Percentiles rank a stretch among this genome's conserved stretches.
Conservation (phyloP, 2,113 vertebrate species). For the Oceanites oceanicus region DNA sequence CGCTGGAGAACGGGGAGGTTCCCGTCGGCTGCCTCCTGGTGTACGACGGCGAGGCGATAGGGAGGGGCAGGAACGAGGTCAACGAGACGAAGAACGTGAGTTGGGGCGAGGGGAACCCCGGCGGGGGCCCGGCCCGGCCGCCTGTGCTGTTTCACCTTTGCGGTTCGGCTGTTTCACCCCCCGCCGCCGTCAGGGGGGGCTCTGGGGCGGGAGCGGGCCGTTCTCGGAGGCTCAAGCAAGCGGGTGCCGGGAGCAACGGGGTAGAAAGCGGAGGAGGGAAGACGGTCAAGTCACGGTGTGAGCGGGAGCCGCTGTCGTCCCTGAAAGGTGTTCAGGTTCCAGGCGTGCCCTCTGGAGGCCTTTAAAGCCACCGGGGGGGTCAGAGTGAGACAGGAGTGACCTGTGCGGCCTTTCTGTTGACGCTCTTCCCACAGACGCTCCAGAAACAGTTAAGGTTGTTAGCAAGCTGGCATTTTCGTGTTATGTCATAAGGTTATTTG, state of each 20-base stretch:
- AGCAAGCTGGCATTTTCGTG: rapidly evolving
- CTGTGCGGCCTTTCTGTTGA: background rate
- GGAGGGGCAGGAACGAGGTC: constrained; percentile 89
- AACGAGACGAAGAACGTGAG: constrained; percentile 95
- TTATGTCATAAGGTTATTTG: too few relatives aligned
- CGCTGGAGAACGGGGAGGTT: constrained; percentile 87
- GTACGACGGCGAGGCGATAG: constrained; percentile 79
- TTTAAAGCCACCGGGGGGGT: background rate
- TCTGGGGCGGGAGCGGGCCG: rapidly evolving
- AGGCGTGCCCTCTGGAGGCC: too few relatives aligned
- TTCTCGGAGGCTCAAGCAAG: background rate
- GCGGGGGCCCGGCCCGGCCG: too few relatives aligned
- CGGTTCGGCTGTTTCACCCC: background rate
- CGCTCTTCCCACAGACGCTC: rapidly evolving
- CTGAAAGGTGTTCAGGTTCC: rapidly evolving
- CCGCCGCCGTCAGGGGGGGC: too few relatives aligned
- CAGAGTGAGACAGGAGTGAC: background rate
- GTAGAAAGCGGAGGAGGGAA: rapidly evolving
- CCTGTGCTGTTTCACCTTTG: background rate
- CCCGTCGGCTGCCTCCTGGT: constrained; percentile 95
- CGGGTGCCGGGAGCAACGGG: background rate
- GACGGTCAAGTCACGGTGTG: rapidly evolving
- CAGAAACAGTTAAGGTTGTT: background rate
- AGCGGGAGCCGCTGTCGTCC: background rate
- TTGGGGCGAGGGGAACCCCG: background rate